These are phyloP conservation scores for Crepidodera aurea DNA, from an alignment of 2,888 invertebrate species.

Conservation along the genomic window DNA sequence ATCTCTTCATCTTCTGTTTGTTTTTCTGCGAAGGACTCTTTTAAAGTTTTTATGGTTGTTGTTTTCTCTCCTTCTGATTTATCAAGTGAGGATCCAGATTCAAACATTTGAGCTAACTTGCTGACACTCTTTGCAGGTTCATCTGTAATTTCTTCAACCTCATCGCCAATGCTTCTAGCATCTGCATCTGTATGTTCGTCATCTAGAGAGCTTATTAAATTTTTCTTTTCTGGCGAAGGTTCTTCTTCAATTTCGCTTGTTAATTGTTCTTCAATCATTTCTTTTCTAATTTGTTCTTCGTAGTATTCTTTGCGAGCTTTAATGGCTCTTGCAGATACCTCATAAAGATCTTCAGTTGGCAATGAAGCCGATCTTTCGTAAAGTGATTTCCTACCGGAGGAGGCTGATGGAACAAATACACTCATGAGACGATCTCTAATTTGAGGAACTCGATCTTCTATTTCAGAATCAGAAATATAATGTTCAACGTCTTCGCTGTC, in stretches of 20 bases:
- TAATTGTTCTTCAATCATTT: conserved; percentile 65
- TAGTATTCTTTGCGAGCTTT: conserved; percentile 67
- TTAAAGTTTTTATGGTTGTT: conserved; percentile 29
- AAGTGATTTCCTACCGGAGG: conserved; percentile 55
- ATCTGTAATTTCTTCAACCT: conserved; percentile 41
- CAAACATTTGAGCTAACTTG: conserved; percentile 33
- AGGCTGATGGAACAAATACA: conserved; percentile 57
- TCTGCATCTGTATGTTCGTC: conserved; percentile 44
- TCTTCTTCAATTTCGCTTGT: conserved; percentile 63
- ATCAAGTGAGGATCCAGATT: conserved; percentile 22
- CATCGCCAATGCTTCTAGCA: conserved; percentile 40
- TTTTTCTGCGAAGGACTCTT: conserved; percentile 21
- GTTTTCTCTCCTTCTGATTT: conserved; percentile 37
- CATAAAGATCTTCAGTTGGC: conserved; percentile 63
- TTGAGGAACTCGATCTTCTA: conserved; percentile 60
- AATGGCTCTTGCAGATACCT: conserved; percentile 65
- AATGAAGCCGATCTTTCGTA: conserved; percentile 64
- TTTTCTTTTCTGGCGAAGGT: conserved; percentile 63
- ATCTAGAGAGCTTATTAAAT: conserved; percentile 45
- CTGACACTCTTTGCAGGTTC: conserved; percentile 32
- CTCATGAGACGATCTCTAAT: conserved; percentile 61
- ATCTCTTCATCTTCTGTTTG: conserved; percentile 18
- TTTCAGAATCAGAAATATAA: conserved; percentile 60
- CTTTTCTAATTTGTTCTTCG: conserved; percentile 69
- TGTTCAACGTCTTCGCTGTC: conserved; percentile 61